Evolutionary conservation across 2,888 invertebrate genomes (phyloP).

Genomic region (Augiades crinisus): DNA sequence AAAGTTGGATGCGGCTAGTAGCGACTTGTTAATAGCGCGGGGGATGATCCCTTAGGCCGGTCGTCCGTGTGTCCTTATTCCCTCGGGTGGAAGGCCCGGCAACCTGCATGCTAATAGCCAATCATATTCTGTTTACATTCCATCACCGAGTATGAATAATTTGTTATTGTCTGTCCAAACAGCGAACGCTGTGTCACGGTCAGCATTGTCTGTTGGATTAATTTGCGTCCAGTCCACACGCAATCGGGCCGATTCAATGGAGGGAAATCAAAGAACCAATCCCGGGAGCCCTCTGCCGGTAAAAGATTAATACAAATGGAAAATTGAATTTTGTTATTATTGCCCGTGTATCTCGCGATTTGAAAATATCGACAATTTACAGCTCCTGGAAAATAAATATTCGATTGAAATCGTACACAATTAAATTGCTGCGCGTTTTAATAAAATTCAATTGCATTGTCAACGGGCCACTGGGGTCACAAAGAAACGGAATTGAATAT

Average conservation of each 20-base stretch:
- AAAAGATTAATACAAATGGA: slow-evolving; percentile 62
- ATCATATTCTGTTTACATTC: slow-evolving; percentile 82
- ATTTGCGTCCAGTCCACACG: slow-evolving; percentile 61
- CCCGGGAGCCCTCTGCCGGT: slow-evolving; percentile 46
- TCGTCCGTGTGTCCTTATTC: slow-evolving; percentile 26
- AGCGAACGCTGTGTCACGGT: slow-evolving; percentile 60
- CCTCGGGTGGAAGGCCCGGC: slow-evolving; percentile 42
- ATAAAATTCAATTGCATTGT: slow-evolving; percentile 17
- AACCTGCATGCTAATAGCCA: slow-evolving; percentile 77
- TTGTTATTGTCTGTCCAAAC: slow-evolving; percentile 78
- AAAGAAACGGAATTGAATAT: slow-evolving; percentile 15
- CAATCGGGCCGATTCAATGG: slow-evolving; percentile 55
- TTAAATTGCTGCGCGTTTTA: slow-evolving; percentile 21
- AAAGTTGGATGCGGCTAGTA: slow-evolving; percentile 67
- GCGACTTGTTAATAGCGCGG: slow-evolving; percentile 70
- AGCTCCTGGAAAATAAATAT: slow-evolving; percentile 32
- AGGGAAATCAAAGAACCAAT: slow-evolving; percentile 64
- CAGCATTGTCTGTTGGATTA: slow-evolving; percentile 73
- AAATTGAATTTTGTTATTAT: slow-evolving; percentile 59
- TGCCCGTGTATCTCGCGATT: slow-evolving; percentile 14
- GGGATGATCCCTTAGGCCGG: slow-evolving; percentile 59
- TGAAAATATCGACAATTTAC: slow-evolving; percentile 29
- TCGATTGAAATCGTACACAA: slow-evolving; percentile 25
- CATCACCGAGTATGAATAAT: slow-evolving; percentile 80
- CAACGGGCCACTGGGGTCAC: slow-evolving; percentile 24